Base-by-base conservation (phyloP, 1,140 invertebrate species). In the Anoplophora glabripennis region DNA sequence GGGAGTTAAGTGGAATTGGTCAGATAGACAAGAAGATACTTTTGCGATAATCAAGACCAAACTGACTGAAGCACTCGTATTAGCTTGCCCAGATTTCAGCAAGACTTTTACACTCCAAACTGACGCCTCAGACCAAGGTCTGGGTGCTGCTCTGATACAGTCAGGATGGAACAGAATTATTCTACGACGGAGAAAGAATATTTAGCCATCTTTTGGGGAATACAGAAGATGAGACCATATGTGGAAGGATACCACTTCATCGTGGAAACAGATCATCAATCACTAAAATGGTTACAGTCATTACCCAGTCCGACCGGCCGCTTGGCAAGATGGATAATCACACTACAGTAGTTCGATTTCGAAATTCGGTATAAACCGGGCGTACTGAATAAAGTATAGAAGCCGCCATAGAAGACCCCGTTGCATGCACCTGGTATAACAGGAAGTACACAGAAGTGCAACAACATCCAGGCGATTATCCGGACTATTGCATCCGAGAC, bases 181-280 rank as follows among this genome's bases (percentile, higher is more conserved):
- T 61, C 59, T 0, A 67, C 68, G 3, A 78, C 76, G 0, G 77
- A 83, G 63, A 65, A 68, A 52, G 80, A 83, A 72, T 73, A 72
- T 38, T 60, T 81, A 12, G n/a, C n/a, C n/a, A n/a, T n/a, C n/a
- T n/a, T n/a, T n/a, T n/a, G n/a, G n/a, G n/a, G n/a, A n/a, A n/a
- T 81, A 0, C 61, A 78, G 53, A 71, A 77, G 45, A 77, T 77
- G 53, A 42, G 67, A 28, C 59, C 63, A n/a, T 82, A 75, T 65
- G 51, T 82, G 7, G 69, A 75, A 52, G 72, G 72, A 4, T 69
- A 56, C 5, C 53, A 73, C 7, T 80, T 83, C 53, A 72, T 18
- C 4, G 70, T 80, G 1, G 60, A 75, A 8, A 80, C 79, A 0
- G 79, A 82, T 54, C 77, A 81, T 47, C 66, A 70, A 21, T 70